Conservation (phyloP, 2,888 invertebrate genomes). For the Actias luna region DNA sequence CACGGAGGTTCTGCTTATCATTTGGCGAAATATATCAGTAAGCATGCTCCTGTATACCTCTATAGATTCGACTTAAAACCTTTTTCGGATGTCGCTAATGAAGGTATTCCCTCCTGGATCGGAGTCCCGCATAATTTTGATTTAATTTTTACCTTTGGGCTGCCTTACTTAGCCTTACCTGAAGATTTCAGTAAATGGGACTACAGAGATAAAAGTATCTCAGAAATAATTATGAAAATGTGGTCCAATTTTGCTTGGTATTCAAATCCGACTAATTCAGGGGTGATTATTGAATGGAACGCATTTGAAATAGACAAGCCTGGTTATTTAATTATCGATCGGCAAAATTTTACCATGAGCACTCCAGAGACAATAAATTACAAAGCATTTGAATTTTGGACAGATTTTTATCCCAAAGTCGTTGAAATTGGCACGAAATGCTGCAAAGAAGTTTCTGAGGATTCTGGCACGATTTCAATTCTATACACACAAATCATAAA, state of each 20-base stretch:
- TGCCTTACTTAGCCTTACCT: slow-evolving; percentile 86
- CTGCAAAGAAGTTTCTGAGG: slow-evolving; percentile 83
- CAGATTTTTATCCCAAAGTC: slow-evolving; percentile 90
- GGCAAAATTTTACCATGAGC: slow-evolving; percentile 88
- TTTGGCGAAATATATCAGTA: slow-evolving; percentile 84
- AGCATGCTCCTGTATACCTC: slow-evolving; percentile 83
- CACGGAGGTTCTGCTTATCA: slow-evolving; percentile 87
- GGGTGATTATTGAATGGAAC: slow-evolving; percentile 89
- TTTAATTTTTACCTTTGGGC: slow-evolving; percentile 90
- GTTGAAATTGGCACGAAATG: slow-evolving; percentile 87
- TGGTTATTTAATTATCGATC: slow-evolving; percentile 87
- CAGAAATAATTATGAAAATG: slow-evolving; percentile 90
- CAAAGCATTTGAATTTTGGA: slow-evolving; percentile 91
- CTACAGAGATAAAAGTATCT: slow-evolving; percentile 87
- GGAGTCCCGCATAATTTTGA: slow-evolving; percentile 92
- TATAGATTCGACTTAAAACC: slow-evolving; percentile 90
- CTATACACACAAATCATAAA: slow-evolving; percentile 39
- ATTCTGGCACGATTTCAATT: slow-evolving; percentile 57
- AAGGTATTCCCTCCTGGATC: slow-evolving; percentile 88
- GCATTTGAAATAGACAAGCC: slow-evolving; percentile 85
- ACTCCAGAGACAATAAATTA: slow-evolving; percentile 85
- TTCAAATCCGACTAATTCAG: slow-evolving; percentile 86
- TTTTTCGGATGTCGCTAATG: slow-evolving; percentile 83
- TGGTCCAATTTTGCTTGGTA: slow-evolving; percentile 90
- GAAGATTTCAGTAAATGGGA: slow-evolving; percentile 86